phyloP scores from a whole-genome alignment of 2,797 vertebrate species.

The Sciurus vulgaris region DNA sequence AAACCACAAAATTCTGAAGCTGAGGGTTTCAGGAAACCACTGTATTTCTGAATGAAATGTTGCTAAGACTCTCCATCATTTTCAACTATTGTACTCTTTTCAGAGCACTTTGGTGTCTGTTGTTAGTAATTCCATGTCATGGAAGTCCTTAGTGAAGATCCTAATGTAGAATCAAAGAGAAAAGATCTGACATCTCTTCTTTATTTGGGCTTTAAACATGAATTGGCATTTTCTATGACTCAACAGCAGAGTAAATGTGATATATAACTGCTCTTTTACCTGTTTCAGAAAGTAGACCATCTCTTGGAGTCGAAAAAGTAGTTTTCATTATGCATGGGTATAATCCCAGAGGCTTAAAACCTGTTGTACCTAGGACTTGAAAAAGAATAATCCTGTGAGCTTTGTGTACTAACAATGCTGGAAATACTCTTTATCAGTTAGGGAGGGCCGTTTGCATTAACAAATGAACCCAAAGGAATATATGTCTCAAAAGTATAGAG shows the following conservation, averaged over 20 bases:
- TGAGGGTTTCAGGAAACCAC: slow-evolving; percentile 72
- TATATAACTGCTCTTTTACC: background rate
- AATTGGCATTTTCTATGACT: background rate
- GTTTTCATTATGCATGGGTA: background rate
- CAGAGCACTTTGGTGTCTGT: background rate
- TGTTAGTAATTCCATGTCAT: background rate
- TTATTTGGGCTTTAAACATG: slow-evolving; percentile 1
- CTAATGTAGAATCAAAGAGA: background rate
- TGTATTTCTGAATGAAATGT: slow-evolving; percentile 78
- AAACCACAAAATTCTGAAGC: slow-evolving; percentile 69
- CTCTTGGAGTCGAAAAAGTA: background rate
- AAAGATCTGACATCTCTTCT: background rate
- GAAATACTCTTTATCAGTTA: background rate
- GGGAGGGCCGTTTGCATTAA: background rate
- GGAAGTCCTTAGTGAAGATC: background rate
- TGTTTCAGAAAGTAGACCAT: background rate
- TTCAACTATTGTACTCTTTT: background rate
- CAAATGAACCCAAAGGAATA: background rate
- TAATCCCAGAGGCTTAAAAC: background rate
- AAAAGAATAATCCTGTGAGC: background rate
- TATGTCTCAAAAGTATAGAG: background rate
- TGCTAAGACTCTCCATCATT: slow-evolving; percentile 43
- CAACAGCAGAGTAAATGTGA: background rate
- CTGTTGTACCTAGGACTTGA: background rate
- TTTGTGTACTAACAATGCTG: background rate